Conservation (phyloP, 2,113 vertebrate genomes). For the Ondatra zibethicus region DNA sequence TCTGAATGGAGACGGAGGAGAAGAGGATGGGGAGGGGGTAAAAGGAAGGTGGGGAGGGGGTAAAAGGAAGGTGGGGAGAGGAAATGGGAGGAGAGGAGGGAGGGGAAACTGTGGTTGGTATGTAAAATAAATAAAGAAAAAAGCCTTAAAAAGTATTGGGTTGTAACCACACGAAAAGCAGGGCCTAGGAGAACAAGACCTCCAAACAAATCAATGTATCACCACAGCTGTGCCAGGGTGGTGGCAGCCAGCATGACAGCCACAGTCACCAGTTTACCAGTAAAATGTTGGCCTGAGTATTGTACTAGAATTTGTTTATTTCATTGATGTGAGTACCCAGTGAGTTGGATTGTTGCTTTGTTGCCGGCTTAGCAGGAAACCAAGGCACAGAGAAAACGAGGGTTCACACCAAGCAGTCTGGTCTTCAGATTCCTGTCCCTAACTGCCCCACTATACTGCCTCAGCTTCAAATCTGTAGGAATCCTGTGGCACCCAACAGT, state of each 20-base stretch:
- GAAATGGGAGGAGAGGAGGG: too few species aligned
- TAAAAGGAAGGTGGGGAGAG: too few species aligned
- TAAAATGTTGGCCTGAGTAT: neutral
- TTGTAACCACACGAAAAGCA: neutral
- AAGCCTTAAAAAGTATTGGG: neutral
- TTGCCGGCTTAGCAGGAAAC: neutral
- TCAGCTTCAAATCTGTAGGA: neutral
- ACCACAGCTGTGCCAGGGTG: neutral
- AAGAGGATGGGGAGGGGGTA: too few species aligned
- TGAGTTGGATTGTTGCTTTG: neutral
- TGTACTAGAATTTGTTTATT: neutral
- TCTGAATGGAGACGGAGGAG: too few species aligned
- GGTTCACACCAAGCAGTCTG: neutral
- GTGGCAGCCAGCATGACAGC: neutral
- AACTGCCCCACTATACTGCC: neutral
- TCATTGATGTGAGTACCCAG: neutral
- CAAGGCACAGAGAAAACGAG: neutral
- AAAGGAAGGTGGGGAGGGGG: too few species aligned
- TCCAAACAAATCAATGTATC: neutral
- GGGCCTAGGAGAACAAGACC: neutral
- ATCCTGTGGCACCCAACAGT: neutral
- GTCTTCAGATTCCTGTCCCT: neutral
- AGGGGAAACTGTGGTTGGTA: too few species aligned
- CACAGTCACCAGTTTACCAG: neutral
- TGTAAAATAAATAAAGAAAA: too few species aligned